Conservation (phyloP, 2,797 vertebrate species). For the Gambelia wislizenii region DNA sequence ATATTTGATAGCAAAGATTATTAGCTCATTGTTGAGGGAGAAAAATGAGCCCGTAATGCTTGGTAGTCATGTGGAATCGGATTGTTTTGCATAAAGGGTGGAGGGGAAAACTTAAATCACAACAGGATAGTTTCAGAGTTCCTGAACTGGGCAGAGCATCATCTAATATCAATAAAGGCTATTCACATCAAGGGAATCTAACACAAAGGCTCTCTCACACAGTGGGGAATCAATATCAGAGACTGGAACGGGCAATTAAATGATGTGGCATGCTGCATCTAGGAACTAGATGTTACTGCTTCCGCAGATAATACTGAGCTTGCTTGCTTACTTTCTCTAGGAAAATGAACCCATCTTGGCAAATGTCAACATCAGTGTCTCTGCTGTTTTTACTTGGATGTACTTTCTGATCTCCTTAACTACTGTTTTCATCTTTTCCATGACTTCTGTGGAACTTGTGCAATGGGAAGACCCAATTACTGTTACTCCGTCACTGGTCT, state of each 20-base stretch:
- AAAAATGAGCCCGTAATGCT: not conserved
- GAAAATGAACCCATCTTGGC: not conserved
- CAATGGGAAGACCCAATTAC: not conserved
- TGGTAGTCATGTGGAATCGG: not conserved
- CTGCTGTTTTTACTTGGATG: conserved; percentile 13
- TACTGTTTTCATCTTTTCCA: not conserved
- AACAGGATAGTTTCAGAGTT: conserved; percentile 38
- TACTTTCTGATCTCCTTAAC: not conserved
- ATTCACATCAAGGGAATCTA: conserved; percentile 38
- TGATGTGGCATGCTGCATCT: conserved; percentile 31
- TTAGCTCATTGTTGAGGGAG: conserved; percentile 1
- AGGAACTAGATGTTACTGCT: conserved; percentile 42
- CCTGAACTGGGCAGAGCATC: conserved; percentile 26
- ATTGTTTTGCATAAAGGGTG: conserved; percentile 32
- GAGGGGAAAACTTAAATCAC: conserved; percentile 27
- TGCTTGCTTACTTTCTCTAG: not conserved
- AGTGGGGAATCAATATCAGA: conserved; percentile 48
- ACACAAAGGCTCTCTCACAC: conserved; percentile 39
- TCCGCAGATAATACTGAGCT: conserved; percentile 48
- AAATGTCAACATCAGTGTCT: conserved; percentile 24
- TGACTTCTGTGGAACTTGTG: conserved; percentile 16
- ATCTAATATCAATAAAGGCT: conserved; percentile 15
- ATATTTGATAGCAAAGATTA: not conserved
- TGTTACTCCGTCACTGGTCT: conserved; percentile 7
- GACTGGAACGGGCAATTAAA: conserved; percentile 51